Evolutionary conservation across 1,140 invertebrate species (phyloP), one percentile per base, ranked within the genome.

Genomic region (Wiebesia pumilae): DNA sequence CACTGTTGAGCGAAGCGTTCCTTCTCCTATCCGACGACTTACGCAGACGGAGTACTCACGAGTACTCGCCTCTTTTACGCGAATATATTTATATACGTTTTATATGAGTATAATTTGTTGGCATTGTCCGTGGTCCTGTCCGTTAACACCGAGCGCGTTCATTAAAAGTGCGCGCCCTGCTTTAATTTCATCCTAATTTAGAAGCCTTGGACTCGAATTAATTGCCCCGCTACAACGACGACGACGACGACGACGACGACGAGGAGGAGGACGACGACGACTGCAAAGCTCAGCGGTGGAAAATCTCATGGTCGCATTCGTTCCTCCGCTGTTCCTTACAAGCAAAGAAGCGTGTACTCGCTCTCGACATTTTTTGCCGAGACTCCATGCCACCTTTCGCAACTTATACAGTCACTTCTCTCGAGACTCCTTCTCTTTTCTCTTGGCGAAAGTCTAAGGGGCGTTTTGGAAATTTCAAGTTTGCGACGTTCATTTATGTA

Each of bases 171-270:
- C 35, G 0, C 19, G 79, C 21, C 35, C 30, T 10, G 40, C 51
- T 77, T 77, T 77, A 84, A 84, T 84, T 84, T 77, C 82, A 84
- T 84, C 51, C 35, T 47, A 40, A 40, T 40, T 84, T 67, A 62
- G 24, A 43, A 67, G 40, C 43, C 65, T n/a, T n/a, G 67, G 47
- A 40, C 58, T 43, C n/a, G 54, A 54, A 47, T 83, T 84, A 77
- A 84, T 84, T 84, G 58, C 51, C 77, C n/a, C 30, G 35, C 0
- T 69, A 54, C 47, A 30, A 58, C 51, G 51, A 47, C 0, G 77
- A 79, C 51, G 27, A 78, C 75, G 43, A 30, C 75, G 75, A n/a
- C 21, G 51, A 58, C 51, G 51, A 47, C 0, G 77, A 79, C 51
- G 27, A 78, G n/a, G 51, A 58, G 40, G 51, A 47, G 0, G 77